Evolutionary conservation across 2,113 vertebrate genomes (phyloP), one percentile per base, ranked within the genome.

Genomic region (Oceanites oceanicus): DNA sequence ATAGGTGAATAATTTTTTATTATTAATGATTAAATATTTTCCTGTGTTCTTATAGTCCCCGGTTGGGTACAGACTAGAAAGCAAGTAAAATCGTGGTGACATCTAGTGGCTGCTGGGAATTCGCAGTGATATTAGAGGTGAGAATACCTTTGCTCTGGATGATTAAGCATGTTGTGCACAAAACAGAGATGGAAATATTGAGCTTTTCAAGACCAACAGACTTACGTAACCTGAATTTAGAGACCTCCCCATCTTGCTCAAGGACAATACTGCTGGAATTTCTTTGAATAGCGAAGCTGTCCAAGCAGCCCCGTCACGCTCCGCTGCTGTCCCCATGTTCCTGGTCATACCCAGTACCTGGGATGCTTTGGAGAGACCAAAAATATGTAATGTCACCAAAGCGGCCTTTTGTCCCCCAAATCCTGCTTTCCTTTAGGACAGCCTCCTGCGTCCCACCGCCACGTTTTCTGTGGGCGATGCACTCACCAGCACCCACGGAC

Each of bases 91-190:
- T 83, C 67, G n/a, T 76, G 90, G 84, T 97, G 97, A 97, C 97
- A 96, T 94, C 96, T 97, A 96, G 96, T 74, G 96, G 94, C 94
- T 58, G 82, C 71, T 80, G 81, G 66, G 74, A 59, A 70, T 50
- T 68, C 1, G 13, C 84, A 14, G 83, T 11, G 63, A 16, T 17
- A 1, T 4, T 1, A 27, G 36, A 32, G 80, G 61, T 15, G 62
- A 55, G 67, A 30, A 18, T 5, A 13, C 21, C 52, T 49, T 25
- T 3, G 5, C 56, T 59, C 18, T 2, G 52, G 65, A 40, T 1
- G 3, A 61, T 34, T 44, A 36, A 63, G 30, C 34, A 50, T 3
- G 25, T 30, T 56, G 26, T 10, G 40, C 49, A 50, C 29, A 63
- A 9, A 88, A 4, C 21, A 68, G 38, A 29, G 25, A 2, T 20